Conservation (phyloP, 1,140 invertebrate species). For the Drosophila asahinai region DNA sequence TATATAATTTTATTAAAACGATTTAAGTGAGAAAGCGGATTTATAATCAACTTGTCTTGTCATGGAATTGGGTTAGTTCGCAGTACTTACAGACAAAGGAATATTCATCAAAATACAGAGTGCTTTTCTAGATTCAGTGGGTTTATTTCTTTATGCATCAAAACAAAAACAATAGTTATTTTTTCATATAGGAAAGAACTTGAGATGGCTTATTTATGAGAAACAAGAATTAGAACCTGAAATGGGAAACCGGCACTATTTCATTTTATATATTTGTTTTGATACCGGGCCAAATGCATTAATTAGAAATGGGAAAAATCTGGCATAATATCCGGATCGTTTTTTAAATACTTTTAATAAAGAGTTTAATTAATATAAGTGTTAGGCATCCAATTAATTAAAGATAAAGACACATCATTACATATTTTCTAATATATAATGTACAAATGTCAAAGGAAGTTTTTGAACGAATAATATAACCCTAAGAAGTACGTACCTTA, state of each 20-base stretch:
- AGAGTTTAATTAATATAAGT: neutral
- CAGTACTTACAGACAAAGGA: conserved; percentile 20
- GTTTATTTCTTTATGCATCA: conserved; percentile 1
- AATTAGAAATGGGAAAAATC: neutral
- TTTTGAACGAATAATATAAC: too few relatives aligned
- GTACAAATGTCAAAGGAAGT: too few relatives aligned
- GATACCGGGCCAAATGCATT: neutral
- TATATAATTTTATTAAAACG: conserved; percentile 1
- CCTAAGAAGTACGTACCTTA: too few relatives aligned
- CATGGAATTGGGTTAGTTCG: conserved; percentile 36
- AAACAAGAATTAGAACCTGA: conserved; percentile 15
- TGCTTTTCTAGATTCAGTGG: neutral
- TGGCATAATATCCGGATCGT: neutral
- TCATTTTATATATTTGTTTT: conserved; percentile 13
- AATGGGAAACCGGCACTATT: neutral
- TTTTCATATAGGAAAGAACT: neutral
- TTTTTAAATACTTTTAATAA: neutral
- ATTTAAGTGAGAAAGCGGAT: conserved; percentile 41
- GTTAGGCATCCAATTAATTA: too few relatives aligned
- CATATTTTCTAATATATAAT: too few relatives aligned
- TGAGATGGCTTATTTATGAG: neutral
- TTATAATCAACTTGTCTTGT: neutral
- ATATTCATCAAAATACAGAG: neutral
- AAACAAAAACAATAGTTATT: conserved; percentile 11
- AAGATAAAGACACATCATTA: too few relatives aligned